phyloP scores from a whole-genome alignment of 2,797 vertebrate species.

The Ptychobarbus kaznakovi region DNA sequence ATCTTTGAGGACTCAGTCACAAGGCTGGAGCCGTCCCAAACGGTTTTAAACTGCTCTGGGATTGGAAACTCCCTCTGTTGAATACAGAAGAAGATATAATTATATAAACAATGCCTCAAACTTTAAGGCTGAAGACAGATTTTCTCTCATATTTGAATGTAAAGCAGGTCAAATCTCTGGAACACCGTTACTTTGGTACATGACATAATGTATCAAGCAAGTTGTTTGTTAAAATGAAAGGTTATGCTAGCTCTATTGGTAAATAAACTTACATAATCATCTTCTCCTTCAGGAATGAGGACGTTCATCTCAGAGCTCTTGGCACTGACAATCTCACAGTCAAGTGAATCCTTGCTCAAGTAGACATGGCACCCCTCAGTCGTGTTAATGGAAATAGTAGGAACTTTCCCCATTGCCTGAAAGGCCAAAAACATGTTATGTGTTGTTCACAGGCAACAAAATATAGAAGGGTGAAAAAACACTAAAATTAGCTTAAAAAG shows the following conservation, averaged over 20 bases:
- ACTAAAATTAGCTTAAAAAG: too few species aligned
- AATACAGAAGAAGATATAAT: slow-evolving; percentile 65
- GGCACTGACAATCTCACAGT: slow-evolving; percentile 95
- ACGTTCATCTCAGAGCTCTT: slow-evolving; percentile 99
- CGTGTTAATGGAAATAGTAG: slow-evolving; percentile 98
- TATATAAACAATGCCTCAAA: neutral
- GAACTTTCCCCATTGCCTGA: slow-evolving; percentile 93
- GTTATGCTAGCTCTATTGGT: neutral
- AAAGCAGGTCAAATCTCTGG: neutral
- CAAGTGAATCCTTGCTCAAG: slow-evolving; percentile 88
- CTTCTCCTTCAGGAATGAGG: slow-evolving; percentile 86
- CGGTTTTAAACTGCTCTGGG: slow-evolving; percentile 97
- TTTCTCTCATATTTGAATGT: neutral
- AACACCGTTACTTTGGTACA: neutral
- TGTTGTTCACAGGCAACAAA: neutral
- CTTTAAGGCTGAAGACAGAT: neutral
- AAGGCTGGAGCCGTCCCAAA: slow-evolving; percentile 93
- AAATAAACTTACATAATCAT: slow-evolving; percentile 89
- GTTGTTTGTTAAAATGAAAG: neutral
- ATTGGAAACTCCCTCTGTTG: slow-evolving; percentile 95
- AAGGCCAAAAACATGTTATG: neutral
- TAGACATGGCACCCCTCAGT: slow-evolving; percentile 98
- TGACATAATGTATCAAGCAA: neutral
- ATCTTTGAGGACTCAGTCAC: slow-evolving; percentile 96
- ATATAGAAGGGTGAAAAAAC: neutral